These are phyloP conservation scores for Noctuana brunneofusca DNA, from an alignment of 2,888 invertebrate genomes.

Conservation along the genomic window DNA sequence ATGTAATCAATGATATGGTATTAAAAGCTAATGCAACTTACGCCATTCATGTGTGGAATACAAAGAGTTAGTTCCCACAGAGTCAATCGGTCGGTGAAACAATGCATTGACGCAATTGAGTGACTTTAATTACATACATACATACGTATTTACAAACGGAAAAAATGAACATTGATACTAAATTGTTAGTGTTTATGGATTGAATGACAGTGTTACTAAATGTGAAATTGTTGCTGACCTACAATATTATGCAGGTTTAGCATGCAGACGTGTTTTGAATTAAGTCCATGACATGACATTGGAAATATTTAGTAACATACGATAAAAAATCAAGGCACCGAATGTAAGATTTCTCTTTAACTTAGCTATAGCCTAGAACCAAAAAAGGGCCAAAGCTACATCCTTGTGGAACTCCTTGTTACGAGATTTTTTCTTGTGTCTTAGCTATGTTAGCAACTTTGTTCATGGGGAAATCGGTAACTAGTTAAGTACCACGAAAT, in stretches of 20 bases:
- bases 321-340: no score
- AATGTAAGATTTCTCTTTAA: no score
- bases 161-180: slow-evolving; percentile 13
- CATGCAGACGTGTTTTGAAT: background rate
- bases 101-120: slow-evolving; percentile 31
- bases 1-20: slow-evolving; percentile 14
- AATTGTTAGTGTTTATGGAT: background rate
- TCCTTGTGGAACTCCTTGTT: slow-evolving; percentile 10
- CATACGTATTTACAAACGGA: slow-evolving; percentile 15
- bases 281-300: background rate
- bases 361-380: background rate
- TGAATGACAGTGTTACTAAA: slow-evolving; percentile 4
- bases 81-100: slow-evolving; percentile 10
- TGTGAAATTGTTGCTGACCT: background rate
- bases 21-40: slow-evolving; percentile 10
- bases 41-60: slow-evolving; percentile 12
- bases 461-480: no score
- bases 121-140: slow-evolving; percentile 22
- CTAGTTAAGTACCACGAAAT: no score
- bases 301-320: background rate
- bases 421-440: no score
- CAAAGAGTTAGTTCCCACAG: slow-evolving; percentile 22
- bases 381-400: background rate
- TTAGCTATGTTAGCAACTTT: no score
- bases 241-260: background rate